Base-by-base conservation (phyloP, 2,113 vertebrate species). In the Pipra filicauda region DNA sequence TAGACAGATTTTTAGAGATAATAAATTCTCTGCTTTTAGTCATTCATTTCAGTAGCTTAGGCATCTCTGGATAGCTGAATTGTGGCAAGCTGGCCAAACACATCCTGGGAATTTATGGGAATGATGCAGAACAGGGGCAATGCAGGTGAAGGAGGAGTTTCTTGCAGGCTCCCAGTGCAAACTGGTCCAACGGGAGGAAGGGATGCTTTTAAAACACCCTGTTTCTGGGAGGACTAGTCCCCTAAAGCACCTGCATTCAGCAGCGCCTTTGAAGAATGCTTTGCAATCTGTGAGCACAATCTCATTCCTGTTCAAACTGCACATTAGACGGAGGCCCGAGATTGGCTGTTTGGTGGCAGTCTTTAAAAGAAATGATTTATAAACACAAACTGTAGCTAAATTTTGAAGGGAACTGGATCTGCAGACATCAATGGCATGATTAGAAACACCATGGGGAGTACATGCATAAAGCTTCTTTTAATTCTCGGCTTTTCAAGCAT, bases 371-470 rank as follows among this genome's bases (percentile, higher is more conserved):
- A 91, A 91, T 85, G 58, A 96, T 94, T 95, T 95, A 96, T 93
- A 95, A 95, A 95, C 84, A 96, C 91, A 96, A 95, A 95, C 94
- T 96, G 95, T 95, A 97, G 92, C 96, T 94, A 96, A 96, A 95
- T 95, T 96, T 96, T 89, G 91, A 91, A 74, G 92, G 81, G 95
- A 91, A 69, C 89, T 95, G 93, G 89, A 89, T 95, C 94, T 96
- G 33, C 57, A 89, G 91, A 55, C 90, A 43, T 95, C 88, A 95
- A 88, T 91, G 81, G 89, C 89, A 62, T 43, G 75, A 87, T 95
- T 96, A 96, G 93, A 70, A 94, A 72, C 90, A 94, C 95, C 8
- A 16, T 85, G 84, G 95, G 94, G 94, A 96, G 89, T 62, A 28
- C 82, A 85, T 31, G 69, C 66, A 96, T 91, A 97, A 96, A 97